phyloP scores from a whole-genome alignment of 2,797 vertebrate species.

The Silurus lanzhouensis region DNA sequence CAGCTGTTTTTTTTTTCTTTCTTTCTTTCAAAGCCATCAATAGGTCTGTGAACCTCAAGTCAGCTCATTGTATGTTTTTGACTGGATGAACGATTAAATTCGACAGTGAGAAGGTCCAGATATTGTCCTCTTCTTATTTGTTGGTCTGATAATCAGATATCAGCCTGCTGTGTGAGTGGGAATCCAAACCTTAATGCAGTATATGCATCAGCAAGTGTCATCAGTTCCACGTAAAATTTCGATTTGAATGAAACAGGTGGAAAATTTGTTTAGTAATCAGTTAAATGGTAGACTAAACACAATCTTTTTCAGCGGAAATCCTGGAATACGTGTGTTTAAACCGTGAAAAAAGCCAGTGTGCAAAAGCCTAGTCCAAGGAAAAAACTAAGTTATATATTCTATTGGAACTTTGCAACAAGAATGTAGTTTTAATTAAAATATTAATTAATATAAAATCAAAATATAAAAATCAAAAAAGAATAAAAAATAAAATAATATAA shows the following conservation, averaged over 20 bases:
- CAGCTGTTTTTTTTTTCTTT: conserved; percentile 55
- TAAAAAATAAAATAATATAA: neutral
- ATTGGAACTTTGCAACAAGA: neutral
- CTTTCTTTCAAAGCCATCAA: conserved; percentile 55
- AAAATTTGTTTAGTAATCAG: neutral
- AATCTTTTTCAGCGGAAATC: neutral
- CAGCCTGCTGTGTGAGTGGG: neutral
- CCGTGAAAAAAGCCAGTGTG: neutral
- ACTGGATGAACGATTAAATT: conserved; percentile 64
- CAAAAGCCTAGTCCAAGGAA: neutral
- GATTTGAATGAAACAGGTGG: neutral
- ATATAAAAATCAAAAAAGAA: neutral
- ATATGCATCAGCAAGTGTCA: neutral
- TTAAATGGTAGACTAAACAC: neutral
- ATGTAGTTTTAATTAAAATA: no score
- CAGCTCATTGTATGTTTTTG: conserved; percentile 59
- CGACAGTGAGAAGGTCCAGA: conserved; percentile 23
- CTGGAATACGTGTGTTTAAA: neutral
- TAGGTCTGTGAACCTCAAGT: conserved; percentile 38
- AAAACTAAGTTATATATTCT: neutral
- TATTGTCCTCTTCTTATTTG: neutral
- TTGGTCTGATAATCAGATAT: neutral
- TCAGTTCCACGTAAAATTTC: neutral
- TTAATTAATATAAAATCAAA: neutral
- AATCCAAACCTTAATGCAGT: neutral